These are phyloP conservation scores for Molothrus aeneus DNA, from an alignment of 2,797 vertebrate genomes.

Conservation along the genomic window DNA sequence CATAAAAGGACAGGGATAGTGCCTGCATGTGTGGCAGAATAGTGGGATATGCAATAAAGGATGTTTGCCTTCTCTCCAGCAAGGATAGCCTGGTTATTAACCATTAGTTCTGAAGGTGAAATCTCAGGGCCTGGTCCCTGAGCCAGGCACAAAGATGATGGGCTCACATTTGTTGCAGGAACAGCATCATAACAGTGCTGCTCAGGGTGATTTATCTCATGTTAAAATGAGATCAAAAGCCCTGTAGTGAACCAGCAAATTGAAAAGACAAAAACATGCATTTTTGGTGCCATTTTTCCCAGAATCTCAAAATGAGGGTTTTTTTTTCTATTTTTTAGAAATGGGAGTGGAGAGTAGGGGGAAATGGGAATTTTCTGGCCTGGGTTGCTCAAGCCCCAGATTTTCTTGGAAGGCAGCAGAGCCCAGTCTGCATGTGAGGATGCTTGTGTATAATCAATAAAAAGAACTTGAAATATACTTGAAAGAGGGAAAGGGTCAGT, in stretches of 20 bases:
- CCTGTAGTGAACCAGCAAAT: background rate
- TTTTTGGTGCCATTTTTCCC: background rate
- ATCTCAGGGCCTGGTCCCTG: background rate
- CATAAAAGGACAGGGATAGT: background rate
- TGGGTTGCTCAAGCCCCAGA: background rate
- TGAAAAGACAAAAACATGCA: background rate
- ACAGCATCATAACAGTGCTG: background rate
- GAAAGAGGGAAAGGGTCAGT: conserved; percentile 47
- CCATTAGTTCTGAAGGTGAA: background rate
- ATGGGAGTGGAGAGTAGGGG: background rate
- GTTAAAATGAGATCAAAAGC: conserved; percentile 6
- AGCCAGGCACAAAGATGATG: background rate
- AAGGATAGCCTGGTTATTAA: background rate
- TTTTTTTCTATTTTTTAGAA: background rate
- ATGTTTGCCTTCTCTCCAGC: background rate
- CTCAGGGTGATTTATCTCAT: background rate
- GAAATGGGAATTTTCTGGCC: background rate
- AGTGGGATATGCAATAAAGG: background rate
- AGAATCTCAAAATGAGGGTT: background rate
- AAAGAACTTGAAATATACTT: conserved; percentile 43
- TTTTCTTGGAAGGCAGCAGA: conserved; percentile 19
- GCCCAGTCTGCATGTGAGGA: background rate
- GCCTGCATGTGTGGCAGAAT: background rate
- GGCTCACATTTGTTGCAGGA: background rate
- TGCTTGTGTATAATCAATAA: conserved; percentile 45